Evolutionary conservation across 2,888 invertebrate species (phyloP), one percentile per base, ranked within the genome.

Genomic region (Odontocolon sp.): DNA sequence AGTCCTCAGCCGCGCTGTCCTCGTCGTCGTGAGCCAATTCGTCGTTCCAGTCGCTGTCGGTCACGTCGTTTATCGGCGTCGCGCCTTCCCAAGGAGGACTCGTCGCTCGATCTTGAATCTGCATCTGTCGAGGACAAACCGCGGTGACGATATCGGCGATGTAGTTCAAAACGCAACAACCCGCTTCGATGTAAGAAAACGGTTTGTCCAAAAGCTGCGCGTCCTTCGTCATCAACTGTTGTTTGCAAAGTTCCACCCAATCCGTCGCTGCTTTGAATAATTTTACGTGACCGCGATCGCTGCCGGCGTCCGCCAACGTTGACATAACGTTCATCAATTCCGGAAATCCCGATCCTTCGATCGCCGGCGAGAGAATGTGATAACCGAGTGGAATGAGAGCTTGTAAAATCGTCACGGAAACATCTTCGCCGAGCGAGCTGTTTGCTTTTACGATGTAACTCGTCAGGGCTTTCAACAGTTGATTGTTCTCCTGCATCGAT

Each of bases 1-100:
- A 97, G 90, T 98, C 98, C 85, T 98, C 97, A 14, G 95, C 95
- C 23, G 96, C 97, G 59, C 98, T 97, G 81, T 98, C 98, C 36
- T 98, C 98, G 70, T 98, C 98, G 66, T 97, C 97, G 84, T 95
- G 92, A 0, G 91, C 95, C 57, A 95, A 92, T 82, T 98, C 98
- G 77, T 98, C 98, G 8, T 95, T 94, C 92, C 97, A 95, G 83
- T 97, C 97, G 18, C 95, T 93, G 80, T 97, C 97, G 31, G 87
- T 90, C 0, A 90, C 80, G 42, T 90, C 90, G 64, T 87, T 88
- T 6, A 84, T 81, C 0, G 89, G 85, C 1, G 88, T 86, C 0
- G 84, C 95, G 8, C 95, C 95, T 83, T 96, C 96, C 96, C 96
- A 96, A 0, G 96, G 95, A 0, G 96, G 94, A 81, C 93, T 93